A percentile compares a stretch with the other conserved stretches of the same genome.
Evolutionary conservation across 2,113 vertebrate species (phyloP).

Genomic region (Serinus canaria): DNA sequence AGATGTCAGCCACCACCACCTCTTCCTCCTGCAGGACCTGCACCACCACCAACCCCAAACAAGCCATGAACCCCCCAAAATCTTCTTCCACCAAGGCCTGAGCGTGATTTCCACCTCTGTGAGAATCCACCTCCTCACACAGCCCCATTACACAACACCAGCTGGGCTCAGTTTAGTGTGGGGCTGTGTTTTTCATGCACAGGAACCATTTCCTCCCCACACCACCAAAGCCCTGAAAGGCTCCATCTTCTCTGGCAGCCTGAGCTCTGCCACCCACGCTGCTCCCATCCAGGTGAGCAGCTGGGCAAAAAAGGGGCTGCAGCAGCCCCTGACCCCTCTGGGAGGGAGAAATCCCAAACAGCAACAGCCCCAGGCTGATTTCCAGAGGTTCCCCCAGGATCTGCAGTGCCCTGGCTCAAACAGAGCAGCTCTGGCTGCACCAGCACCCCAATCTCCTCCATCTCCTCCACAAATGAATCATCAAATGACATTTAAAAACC

Average conservation of each 20-base stretch:
- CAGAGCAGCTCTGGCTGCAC: background rate
- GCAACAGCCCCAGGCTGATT: background rate
- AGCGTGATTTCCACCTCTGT: background rate
- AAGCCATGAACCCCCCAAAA: background rate
- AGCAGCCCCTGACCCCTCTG: background rate
- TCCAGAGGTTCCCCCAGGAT: background rate
- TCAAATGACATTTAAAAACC: conserved; percentile 30
- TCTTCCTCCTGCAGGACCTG: background rate
- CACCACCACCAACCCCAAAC: background rate
- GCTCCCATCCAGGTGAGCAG: background rate
- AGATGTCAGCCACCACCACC: background rate
- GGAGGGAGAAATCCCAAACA: background rate
- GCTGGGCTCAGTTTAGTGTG: background rate
- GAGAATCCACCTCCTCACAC: background rate
- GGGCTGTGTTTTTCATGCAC: background rate
- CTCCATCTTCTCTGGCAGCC: conserved; percentile 6
- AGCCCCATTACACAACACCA: background rate
- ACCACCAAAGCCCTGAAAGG: background rate
- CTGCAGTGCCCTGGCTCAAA: background rate
- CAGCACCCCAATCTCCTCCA: background rate
- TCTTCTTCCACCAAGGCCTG: background rate
- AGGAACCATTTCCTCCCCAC: conserved; percentile 35
- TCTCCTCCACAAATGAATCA: conserved; percentile 54
- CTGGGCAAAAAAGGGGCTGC: background rate
- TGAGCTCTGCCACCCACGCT: fast-evolving